A percentile compares a stretch with the other conserved stretches of the same genome.
phyloP scores from a whole-genome alignment of 2,113 vertebrate genomes.

The Gymnocephalus cernua region DNA sequence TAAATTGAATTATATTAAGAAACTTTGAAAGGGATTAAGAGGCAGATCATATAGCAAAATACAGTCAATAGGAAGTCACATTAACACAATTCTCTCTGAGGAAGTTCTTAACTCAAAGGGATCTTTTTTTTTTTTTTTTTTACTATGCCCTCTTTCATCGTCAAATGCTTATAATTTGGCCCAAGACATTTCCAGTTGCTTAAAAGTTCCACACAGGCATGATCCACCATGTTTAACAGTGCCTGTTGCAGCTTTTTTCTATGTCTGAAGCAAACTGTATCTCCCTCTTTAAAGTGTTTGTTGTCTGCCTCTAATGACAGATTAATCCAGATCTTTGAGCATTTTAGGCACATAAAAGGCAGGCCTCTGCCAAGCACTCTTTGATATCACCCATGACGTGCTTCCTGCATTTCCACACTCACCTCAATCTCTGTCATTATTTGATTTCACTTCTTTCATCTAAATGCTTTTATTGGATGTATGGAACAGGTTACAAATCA shows the following conservation, averaged over 20 bases:
- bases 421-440: constrained; percentile 34
- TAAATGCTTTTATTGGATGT: not conserved
- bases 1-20: not conserved
- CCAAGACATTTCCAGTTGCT: constrained; percentile 57
- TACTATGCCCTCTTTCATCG: constrained; percentile 62
- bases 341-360: constrained; percentile 57
- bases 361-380: constrained; percentile 20
- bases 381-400: constrained; percentile 57
- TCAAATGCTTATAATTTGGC: constrained; percentile 68
- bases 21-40: constrained; percentile 10
- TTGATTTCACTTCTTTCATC: constrained; percentile 24
- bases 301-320: constrained; percentile 72
- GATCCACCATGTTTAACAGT: constrained; percentile 71
- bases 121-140: constrained; percentile 19
- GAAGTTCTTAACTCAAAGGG: constrained; percentile 24
- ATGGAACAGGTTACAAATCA: not conserved
- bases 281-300: constrained; percentile 62
- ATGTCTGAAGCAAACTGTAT: constrained; percentile 39
- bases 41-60: constrained; percentile 8
- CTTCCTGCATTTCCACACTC: constrained; percentile 39
- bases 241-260: constrained; percentile 39
- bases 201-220: constrained; percentile 50
- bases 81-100: constrained; percentile 1
- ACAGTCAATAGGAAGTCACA: constrained; percentile 21
- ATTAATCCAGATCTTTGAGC: constrained; percentile 71